phyloP scores from a whole-genome alignment of 2,113 vertebrate species.

The Pithys albifrons region DNA sequence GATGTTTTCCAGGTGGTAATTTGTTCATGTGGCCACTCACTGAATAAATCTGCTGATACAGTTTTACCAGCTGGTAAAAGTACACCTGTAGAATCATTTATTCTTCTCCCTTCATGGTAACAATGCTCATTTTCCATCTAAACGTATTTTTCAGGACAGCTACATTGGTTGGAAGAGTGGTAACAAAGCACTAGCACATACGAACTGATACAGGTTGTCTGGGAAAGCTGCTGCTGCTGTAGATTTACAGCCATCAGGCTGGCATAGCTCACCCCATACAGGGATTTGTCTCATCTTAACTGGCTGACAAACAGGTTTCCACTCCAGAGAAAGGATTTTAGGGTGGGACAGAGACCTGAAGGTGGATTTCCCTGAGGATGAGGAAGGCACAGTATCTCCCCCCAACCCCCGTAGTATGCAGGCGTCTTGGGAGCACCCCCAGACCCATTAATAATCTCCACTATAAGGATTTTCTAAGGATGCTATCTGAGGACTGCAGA shows the following conservation, averaged over 20 bases:
- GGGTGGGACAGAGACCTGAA: background rate
- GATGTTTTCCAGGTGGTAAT: background rate
- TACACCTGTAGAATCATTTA: conserved; percentile 1
- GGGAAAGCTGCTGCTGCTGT: background rate
- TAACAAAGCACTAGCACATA: background rate
- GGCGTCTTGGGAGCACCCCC: background rate
- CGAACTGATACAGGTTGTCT: background rate
- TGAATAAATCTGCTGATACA: background rate
- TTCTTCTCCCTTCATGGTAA: background rate
- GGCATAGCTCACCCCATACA: background rate
- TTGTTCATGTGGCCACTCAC: background rate
- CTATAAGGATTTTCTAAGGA: background rate
- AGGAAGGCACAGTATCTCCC: background rate
- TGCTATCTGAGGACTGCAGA: accelerated
- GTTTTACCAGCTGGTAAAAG: conserved; percentile 42
- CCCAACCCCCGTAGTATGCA: background rate
- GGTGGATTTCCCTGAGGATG: background rate
- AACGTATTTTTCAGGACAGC: conserved; percentile 20
- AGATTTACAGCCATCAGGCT: background rate
- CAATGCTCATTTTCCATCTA: background rate
- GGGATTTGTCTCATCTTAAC: background rate
- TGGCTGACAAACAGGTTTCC: background rate
- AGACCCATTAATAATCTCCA: background rate
- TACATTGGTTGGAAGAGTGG: background rate
- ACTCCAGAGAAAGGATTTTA: background rate